phyloP scores from a whole-genome alignment of 2,888 invertebrate genomes.

The Orthosia gracilis region DNA sequence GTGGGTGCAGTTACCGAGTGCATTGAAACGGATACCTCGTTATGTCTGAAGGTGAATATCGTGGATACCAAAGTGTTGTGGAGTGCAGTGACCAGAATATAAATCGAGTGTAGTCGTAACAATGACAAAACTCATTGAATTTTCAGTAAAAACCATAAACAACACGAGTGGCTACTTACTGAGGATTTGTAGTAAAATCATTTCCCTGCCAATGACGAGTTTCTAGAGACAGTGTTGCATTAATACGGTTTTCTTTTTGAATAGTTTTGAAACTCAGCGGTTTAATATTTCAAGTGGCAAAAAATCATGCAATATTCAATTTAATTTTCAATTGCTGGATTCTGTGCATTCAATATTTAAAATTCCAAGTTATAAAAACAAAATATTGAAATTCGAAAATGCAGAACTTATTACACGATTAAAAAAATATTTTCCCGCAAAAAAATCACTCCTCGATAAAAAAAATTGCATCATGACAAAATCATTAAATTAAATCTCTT shows the following conservation, averaged over 20 bases:
- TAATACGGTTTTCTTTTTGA: background rate
- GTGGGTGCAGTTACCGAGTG: slow-evolving; percentile 90
- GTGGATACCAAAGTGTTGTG: slow-evolving; percentile 71
- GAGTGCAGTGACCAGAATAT: slow-evolving; percentile 77
- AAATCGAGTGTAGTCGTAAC: slow-evolving; percentile 44
- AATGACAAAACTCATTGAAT: slow-evolving; percentile 46
- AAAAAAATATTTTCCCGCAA: background rate
- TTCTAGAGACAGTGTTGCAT: slow-evolving; percentile 12
- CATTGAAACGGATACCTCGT: slow-evolving; percentile 90
- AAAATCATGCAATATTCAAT: background rate
- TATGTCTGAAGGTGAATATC: slow-evolving; percentile 92
- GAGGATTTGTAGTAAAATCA: slow-evolving; percentile 40
- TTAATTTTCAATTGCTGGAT: background rate
- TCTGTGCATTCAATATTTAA: background rate
- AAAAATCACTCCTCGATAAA: background rate
- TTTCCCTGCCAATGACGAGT: slow-evolving; percentile 8
- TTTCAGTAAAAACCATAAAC: slow-evolving; percentile 47
- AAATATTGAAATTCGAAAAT: background rate
- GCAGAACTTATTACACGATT: rapidly evolving
- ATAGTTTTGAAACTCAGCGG: background rate
- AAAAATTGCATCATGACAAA: background rate
- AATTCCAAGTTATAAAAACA: background rate
- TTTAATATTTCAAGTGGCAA: background rate
- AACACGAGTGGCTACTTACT: slow-evolving; percentile 43
- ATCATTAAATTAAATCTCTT: slow-evolving; percentile 7